phyloP scores from a whole-genome alignment of 2,797 vertebrate species.

The Margarornis squamiger region DNA sequence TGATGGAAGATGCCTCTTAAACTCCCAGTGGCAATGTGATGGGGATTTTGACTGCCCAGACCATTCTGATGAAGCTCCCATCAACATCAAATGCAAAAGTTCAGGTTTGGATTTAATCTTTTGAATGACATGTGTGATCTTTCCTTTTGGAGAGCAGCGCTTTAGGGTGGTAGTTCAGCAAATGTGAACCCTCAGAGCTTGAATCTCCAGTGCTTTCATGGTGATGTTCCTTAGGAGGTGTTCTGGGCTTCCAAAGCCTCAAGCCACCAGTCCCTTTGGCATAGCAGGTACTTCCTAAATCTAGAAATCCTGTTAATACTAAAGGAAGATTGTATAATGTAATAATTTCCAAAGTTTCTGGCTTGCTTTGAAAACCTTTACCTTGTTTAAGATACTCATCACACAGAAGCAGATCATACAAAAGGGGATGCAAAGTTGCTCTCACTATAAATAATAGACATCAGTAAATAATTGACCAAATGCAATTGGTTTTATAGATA shows the following conservation, averaged over 20 bases:
- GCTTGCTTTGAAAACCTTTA: neutral
- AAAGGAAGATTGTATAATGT: fast-evolving
- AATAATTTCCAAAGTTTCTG: neutral
- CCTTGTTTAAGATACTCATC: neutral
- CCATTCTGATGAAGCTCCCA: constrained; percentile 93
- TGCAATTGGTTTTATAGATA: neutral
- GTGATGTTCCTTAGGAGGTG: neutral
- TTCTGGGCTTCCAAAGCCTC: neutral
- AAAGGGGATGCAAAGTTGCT: neutral
- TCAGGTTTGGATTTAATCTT: constrained; percentile 79
- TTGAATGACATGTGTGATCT: fast-evolving
- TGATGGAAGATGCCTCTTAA: constrained; percentile 92
- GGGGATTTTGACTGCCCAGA: constrained; percentile 95
- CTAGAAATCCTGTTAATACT: neutral
- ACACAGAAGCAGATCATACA: neutral
- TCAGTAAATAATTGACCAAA: neutral
- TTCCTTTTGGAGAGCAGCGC: neutral
- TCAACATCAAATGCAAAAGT: constrained; percentile 91
- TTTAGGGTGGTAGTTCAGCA: neutral
- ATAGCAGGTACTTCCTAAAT: neutral
- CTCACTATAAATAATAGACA: neutral
- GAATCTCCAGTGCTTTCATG: neutral
- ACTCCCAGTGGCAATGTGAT: constrained; percentile 95
- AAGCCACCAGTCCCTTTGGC: neutral
- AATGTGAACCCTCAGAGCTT: neutral